These are phyloP conservation scores for Drosophila varians DNA, from an alignment of 1,140 invertebrate species.

Conservation along the genomic window DNA sequence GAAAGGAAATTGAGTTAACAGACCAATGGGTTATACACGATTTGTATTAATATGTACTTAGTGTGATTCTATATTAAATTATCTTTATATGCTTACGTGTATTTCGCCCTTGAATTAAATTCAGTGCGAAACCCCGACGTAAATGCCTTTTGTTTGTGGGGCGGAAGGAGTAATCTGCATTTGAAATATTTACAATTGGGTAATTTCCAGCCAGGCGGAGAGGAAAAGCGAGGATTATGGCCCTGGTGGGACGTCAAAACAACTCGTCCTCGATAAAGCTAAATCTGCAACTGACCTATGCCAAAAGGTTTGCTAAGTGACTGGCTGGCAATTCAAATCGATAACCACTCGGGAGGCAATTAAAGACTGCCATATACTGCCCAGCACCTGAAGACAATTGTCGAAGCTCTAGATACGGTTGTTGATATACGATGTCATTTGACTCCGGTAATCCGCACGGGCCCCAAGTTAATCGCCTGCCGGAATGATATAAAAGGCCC, in stretches of 20 bases:
- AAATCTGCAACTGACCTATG: slow-evolving; percentile 32
- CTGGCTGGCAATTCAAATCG: slow-evolving; percentile 2
- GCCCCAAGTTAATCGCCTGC: slow-evolving; percentile 3
- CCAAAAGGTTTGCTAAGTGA: neutral
- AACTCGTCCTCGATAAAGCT: slow-evolving; percentile 23
- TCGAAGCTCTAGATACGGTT: slow-evolving; percentile 6
- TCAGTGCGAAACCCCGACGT: neutral
- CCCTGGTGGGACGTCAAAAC: slow-evolving; percentile 21
- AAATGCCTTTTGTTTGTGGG: neutral
- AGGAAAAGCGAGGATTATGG: slow-evolving; percentile 5
- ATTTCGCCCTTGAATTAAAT: slow-evolving; percentile 2
- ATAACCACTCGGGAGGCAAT: neutral
- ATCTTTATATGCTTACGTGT: neutral
- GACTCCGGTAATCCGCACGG: slow-evolving; percentile 21
- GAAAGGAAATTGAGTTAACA: neutral
- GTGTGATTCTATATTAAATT: slow-evolving; percentile 13
- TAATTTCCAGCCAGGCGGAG: slow-evolving; percentile 15
- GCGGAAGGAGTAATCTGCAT: slow-evolving; percentile 30
- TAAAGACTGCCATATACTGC: slow-evolving; percentile 3
- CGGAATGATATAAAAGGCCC: slow-evolving; percentile 30
- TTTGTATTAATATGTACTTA: slow-evolving; percentile 5
- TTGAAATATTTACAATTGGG: slow-evolving; percentile 51
- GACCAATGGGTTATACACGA: slow-evolving; percentile 6
- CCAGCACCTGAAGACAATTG: slow-evolving; percentile 17
- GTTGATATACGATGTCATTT: slow-evolving; percentile 37